phyloP scores from a whole-genome alignment of 2,113 vertebrate species.

The Ciconia stormi region DNA sequence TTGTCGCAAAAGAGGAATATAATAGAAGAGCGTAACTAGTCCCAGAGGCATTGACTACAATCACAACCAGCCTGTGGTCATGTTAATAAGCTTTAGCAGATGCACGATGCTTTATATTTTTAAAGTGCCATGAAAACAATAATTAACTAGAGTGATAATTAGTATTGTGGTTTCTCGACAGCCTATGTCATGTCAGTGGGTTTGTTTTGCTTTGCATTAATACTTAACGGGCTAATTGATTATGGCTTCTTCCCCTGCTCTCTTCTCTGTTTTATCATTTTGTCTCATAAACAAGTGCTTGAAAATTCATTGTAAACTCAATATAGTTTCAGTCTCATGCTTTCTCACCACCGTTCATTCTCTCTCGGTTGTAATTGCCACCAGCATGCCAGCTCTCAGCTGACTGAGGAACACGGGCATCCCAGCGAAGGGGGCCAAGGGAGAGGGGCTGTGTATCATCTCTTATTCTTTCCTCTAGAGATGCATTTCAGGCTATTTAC shows the following conservation, averaged over 20 bases:
- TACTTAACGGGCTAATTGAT: background rate
- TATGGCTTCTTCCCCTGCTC: background rate
- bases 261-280: background rate
- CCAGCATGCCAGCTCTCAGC: background rate
- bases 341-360: background rate
- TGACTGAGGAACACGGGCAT: background rate
- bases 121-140: background rate
- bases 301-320: background rate
- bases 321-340: background rate
- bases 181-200: background rate
- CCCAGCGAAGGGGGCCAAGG: background rate
- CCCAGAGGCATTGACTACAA: background rate
- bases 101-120: background rate
- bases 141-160: constrained; percentile 10
- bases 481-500: background rate
- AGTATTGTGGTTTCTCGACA: background rate
- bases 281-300: background rate
- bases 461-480: background rate
- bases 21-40: background rate
- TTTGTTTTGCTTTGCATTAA: background rate
- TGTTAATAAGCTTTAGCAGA: background rate
- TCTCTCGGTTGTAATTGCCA: background rate
- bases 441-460: background rate
- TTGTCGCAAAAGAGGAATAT: background rate
- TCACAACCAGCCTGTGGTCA: background rate